A percentile compares a stretch with the other conserved stretches of the same genome.
Conservation (phyloP, 2,797 vertebrate species). For the Leptoclinus maculatus region DNA sequence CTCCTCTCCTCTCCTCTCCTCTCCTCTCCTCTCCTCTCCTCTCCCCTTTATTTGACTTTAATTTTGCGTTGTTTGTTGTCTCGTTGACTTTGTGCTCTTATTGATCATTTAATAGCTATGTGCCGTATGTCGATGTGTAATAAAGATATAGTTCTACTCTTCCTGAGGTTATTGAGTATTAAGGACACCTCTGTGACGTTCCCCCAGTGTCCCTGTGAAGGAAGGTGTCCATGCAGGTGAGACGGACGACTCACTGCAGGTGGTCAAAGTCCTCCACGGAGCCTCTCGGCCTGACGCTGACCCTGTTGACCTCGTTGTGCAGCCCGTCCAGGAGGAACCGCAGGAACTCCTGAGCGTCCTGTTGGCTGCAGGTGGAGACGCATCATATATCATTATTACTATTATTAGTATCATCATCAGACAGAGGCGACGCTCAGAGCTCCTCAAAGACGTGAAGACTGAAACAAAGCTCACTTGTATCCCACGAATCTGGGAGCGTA, state of each 20-base stretch:
- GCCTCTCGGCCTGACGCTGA: constrained; percentile 88
- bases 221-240: no score
- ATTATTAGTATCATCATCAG: not conserved
- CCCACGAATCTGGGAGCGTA: constrained; percentile 96
- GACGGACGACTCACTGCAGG: constrained; percentile 87
- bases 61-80: no score
- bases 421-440: not conserved
- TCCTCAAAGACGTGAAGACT: not conserved
- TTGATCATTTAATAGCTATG: no score
- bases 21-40: no score
- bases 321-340: constrained; percentile 96
- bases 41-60: no score
- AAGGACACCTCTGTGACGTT: no score
- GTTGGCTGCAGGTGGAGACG: constrained; percentile 84
- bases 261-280: constrained; percentile 90
- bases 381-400: not conserved
- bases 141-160: no score
- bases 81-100: no score
- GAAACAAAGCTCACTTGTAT: constrained; percentile 90
- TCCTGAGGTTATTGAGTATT: no score
- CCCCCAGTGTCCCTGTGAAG: no score
- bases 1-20: no score
- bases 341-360: constrained; percentile 98
- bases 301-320: constrained; percentile 96
- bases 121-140: no score